Base-by-base conservation (phyloP, 2,113 vertebrate genomes). In the Phoxinus phoxinus region DNA sequence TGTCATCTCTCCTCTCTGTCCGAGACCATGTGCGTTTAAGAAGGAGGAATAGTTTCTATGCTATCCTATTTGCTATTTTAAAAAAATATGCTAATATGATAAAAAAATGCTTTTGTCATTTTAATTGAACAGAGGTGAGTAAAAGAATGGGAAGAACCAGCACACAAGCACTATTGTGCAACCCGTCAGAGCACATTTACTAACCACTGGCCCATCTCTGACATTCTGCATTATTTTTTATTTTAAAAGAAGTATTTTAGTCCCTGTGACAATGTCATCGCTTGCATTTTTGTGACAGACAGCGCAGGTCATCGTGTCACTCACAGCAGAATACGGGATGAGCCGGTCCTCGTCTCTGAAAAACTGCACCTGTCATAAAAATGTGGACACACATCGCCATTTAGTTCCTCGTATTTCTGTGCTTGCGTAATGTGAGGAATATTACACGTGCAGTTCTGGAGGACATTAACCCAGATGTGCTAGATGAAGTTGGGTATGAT, bases 191-290 rank as follows among this genome's bases (percentile, higher is more conserved):
- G 67, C 67, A 41, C 19, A 71, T 71, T 71, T 71, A 71, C 67
- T 41, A 71, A 71, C 67, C 67, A 41, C 67, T 71, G 35, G 37
- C 19, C 67, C 67, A 35, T 21, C 30, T 11, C 65, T 69, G 65
- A 69, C 65, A 69, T 69, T 71, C 37, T 71, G 67, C 21, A 41
- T 41, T 41, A n/a, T 41, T 71, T 69, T 71, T 71, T 69, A 35
- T 41, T 7, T 1, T 6, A 21, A n/a, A 23, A 41, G 23, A 21
- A 23, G 1, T 71, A 71, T 71, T 71, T 71, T 71, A 71, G 67
- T 23, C 4, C 67, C 67, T 71, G 10, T 71, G 67, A 71, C 35
- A 41, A 71, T 71, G 67, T 71, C 35, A 41, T n/a, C 11, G 67
- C 67, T 41, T n/a, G 35, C 67, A 71, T 41, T n/a, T 71, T 41